Evolutionary conservation across 2,888 invertebrate species (phyloP).

Genomic region (Rhagophthalmus giganteus): DNA sequence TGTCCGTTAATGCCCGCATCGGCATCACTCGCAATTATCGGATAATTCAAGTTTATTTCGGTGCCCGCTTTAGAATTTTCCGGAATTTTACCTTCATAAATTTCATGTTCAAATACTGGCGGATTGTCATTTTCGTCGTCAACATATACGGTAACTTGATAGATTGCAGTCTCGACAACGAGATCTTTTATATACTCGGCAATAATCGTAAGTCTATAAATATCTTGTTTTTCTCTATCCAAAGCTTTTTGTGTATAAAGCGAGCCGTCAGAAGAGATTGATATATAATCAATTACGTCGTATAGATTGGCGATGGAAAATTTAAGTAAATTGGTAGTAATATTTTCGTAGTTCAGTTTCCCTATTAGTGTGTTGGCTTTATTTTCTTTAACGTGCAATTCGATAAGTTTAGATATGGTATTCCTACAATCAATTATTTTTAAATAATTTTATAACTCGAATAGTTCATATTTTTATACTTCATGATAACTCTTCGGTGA

Average conservation of each 20-base stretch:
- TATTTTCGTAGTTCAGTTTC: conserved; percentile 64
- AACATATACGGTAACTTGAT: conserved; percentile 77
- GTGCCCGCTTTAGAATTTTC: conserved; percentile 77
- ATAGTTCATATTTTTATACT: too few relatives aligned
- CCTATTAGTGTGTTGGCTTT: conserved; percentile 73
- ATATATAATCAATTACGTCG: conserved; percentile 77
- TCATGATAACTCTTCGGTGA: conserved; percentile 67
- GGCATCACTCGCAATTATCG: conserved; percentile 71
- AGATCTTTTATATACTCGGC: conserved; percentile 74
- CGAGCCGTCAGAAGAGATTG: conserved; percentile 76
- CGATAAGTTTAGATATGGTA: conserved; percentile 68
- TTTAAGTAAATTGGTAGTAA: conserved; percentile 56
- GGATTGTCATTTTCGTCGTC: conserved; percentile 88
- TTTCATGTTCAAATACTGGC: conserved; percentile 71
- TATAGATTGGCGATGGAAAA: conserved; percentile 83
- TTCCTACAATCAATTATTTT: conserved; percentile 53
- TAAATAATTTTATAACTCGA: too few relatives aligned
- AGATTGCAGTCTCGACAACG: conserved; percentile 70
- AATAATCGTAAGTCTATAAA: conserved; percentile 77
- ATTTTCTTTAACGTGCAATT: conserved; percentile 78
- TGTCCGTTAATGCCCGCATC: conserved; percentile 71
- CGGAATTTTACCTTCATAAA: conserved; percentile 75
- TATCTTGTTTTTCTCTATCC: conserved; percentile 74
- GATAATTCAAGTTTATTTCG: conserved; percentile 69
- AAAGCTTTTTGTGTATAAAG: conserved; percentile 76